Evolutionary conservation across 2,113 vertebrate genomes (phyloP).

Genomic region (Scatophagus argus): DNA sequence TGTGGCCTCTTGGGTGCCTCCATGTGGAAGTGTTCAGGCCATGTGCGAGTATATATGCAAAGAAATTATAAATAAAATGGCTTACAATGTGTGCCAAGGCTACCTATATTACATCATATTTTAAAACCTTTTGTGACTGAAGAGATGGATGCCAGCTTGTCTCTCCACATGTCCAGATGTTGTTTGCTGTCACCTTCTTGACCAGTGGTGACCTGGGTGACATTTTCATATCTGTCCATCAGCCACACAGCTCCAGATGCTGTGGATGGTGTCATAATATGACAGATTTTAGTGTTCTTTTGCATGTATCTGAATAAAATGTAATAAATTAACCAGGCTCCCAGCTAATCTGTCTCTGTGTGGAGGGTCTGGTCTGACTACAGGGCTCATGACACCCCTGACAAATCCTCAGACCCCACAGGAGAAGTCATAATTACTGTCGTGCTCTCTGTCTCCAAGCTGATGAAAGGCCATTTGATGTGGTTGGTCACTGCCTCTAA

Average conservation of each 20-base stretch:
- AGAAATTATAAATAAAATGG: not conserved
- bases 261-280: slow-evolving; percentile 1
- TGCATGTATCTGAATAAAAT: not conserved
- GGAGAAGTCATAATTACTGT: slow-evolving; percentile 44
- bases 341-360: slow-evolving; percentile 14
- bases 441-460: slow-evolving; percentile 6
- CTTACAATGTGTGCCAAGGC: not conserved
- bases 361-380: slow-evolving; percentile 15
- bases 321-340: slow-evolving; percentile 17
- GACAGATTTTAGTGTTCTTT: not conserved
- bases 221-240: slow-evolving; percentile 4
- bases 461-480: slow-evolving; percentile 34
- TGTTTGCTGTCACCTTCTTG: slow-evolving; percentile 3
- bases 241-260: slow-evolving; percentile 7
- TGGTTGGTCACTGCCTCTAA: slow-evolving; percentile 8
- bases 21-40: not conserved
- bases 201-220: not conserved
- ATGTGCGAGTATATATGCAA: not conserved
- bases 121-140: not conserved
- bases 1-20: not conserved
- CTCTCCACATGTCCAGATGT: slow-evolving; percentile 27
- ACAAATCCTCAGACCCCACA: slow-evolving; percentile 48
- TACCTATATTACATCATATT: not conserved
- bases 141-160: not conserved
- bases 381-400: slow-evolving; percentile 28